Evolutionary conservation across 2,113 vertebrate species (phyloP).

Genomic region (Corythoichthys haematopterus): DNA sequence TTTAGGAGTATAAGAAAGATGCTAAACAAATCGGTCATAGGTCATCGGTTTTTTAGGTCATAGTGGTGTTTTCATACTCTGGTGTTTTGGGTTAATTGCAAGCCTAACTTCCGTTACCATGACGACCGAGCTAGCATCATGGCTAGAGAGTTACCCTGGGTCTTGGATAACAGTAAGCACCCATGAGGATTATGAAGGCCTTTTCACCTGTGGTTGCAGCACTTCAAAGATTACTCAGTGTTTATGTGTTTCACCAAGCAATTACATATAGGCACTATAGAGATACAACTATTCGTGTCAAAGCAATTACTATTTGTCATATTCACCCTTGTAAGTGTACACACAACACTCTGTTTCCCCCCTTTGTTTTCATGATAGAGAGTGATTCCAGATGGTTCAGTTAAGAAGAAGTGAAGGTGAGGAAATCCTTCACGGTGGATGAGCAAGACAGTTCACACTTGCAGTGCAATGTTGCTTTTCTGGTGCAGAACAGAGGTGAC

Average conservation of each 20-base stretch:
- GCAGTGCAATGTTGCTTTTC: neutral
- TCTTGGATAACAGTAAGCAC: neutral
- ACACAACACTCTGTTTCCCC: neutral
- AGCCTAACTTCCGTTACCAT: too few species aligned
- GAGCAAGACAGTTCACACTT: conserved; percentile 17
- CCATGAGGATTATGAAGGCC: neutral
- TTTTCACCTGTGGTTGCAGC: neutral
- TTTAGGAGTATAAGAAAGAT: conserved; percentile 16
- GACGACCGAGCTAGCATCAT: too few species aligned
- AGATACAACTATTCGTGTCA: neutral
- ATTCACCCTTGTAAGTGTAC: neutral
- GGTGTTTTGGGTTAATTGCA: too few species aligned
- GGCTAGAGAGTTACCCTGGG: too few species aligned
- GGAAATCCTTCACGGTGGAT: conserved; percentile 31
- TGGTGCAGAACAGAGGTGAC: neutral
- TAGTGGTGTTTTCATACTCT: too few species aligned
- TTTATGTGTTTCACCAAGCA: too few species aligned
- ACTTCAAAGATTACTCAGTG: neutral
- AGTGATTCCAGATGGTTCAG: conserved; percentile 48
- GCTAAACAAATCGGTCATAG: too few species aligned
- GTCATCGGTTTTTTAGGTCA: too few species aligned
- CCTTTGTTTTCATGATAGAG: conserved; percentile 11
- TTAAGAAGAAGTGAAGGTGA: conserved; percentile 21
- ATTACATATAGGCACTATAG: too few species aligned
- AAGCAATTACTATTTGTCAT: neutral